Percentiles rank a stretch among this genome's conserved stretches.
Conservation (phyloP, 2,797 vertebrate genomes). For the Argentina silus region DNA sequence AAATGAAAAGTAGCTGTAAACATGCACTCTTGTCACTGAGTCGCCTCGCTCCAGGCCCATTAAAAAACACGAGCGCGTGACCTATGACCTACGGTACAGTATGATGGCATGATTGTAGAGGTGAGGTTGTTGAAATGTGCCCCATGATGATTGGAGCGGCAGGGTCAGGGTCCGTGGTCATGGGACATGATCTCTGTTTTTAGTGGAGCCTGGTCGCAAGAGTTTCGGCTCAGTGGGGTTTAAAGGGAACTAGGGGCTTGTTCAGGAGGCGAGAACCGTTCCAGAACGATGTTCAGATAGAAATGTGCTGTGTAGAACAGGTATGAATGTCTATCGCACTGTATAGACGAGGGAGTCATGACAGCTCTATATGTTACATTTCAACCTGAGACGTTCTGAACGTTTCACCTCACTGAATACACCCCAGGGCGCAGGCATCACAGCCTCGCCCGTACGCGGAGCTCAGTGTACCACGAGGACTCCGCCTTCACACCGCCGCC, state of each 20-base stretch:
- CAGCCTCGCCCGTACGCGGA: slow-evolving; percentile 45
- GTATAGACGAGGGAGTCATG: too few species aligned
- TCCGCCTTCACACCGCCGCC: too few species aligned
- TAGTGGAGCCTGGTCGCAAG: slow-evolving; percentile 50
- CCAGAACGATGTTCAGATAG: too few species aligned
- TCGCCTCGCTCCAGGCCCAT: slow-evolving; percentile 58
- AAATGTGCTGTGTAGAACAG: too few species aligned
- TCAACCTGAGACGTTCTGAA: too few species aligned
- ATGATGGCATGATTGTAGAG: not conserved
- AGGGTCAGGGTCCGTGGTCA: slow-evolving; percentile 19
- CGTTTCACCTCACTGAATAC: too few species aligned
- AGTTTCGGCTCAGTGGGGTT: slow-evolving; percentile 57
- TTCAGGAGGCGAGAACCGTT: too few species aligned
- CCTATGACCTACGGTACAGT: slow-evolving; percentile 39
- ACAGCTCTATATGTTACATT: too few species aligned
- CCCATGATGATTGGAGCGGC: not conserved
- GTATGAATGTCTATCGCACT: too few species aligned
- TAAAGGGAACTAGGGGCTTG: slow-evolving; percentile 72
- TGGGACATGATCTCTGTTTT: slow-evolving; percentile 30
- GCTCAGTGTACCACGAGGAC: slow-evolving; percentile 38
- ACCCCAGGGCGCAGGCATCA: slow-evolving; percentile 24
- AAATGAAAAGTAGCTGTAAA: slow-evolving; percentile 77
- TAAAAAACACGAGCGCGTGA: slow-evolving; percentile 26
- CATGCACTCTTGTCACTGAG: slow-evolving; percentile 77
- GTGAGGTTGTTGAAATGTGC: not conserved